Evolutionary conservation across 1,140 invertebrate species (phyloP).

Genomic region (Reticulitermes speratus): DNA sequence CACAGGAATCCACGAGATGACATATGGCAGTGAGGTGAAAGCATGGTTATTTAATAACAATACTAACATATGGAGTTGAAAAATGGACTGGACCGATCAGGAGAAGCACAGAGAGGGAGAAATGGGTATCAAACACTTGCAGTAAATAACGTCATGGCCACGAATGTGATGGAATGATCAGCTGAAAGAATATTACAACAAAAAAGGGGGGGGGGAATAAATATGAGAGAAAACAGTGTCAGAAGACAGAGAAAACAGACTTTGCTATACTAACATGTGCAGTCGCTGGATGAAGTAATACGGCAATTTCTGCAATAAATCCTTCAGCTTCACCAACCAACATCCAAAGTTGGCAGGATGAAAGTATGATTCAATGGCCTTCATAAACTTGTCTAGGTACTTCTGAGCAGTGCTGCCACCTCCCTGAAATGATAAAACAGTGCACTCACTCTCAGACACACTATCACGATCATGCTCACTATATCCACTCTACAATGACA

Average conservation of each 20-base stretch:
- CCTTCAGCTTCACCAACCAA: constrained; percentile 67
- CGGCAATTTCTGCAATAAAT: constrained; percentile 61
- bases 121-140: too few species aligned
- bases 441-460: background rate
- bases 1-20: too few species aligned
- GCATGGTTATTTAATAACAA: too few species aligned
- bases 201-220: background rate
- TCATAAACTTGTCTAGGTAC: constrained; percentile 78
- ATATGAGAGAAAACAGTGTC: background rate
- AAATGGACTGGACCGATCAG: too few species aligned
- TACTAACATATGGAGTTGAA: too few species aligned
- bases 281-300: constrained; percentile 59
- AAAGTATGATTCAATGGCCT: constrained; percentile 82
- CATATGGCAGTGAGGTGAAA: too few species aligned
- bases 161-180: too few species aligned
- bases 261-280: constrained; percentile 48
- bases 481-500: too few species aligned
- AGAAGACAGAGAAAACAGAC: background rate
- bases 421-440: constrained; percentile 47
- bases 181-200: too few species aligned
- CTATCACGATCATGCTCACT: background rate
- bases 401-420: constrained; percentile 60
- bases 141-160: too few species aligned
- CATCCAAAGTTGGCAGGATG: constrained; percentile 84
- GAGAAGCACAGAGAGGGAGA: too few species aligned